Evolutionary conservation across 2,888 invertebrate species (phyloP).

Genomic region (Alentia gelatinosa): DNA sequence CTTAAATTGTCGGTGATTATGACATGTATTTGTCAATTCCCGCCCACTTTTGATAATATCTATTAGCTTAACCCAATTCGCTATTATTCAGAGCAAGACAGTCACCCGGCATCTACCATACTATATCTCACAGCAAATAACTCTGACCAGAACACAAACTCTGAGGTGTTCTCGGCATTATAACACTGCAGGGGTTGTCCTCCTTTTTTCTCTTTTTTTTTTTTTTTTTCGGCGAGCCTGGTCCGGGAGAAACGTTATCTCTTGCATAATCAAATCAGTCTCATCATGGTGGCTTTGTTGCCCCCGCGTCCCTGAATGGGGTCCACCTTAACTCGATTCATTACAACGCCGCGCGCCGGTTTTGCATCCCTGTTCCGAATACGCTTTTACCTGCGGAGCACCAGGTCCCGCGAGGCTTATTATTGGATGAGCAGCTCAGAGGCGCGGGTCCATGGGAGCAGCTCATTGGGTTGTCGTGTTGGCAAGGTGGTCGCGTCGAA

Average conservation of each 20-base stretch:
- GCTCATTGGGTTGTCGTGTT: too few relatives aligned
- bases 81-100: too few relatives aligned
- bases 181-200: background rate
- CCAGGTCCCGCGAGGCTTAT: background rate
- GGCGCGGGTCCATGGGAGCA: too few relatives aligned
- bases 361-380: background rate
- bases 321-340: conserved; percentile 19
- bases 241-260: background rate
- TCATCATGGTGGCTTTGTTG: background rate
- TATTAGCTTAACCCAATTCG: too few relatives aligned
- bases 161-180: background rate
- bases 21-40: too few relatives aligned
- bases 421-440: background rate
- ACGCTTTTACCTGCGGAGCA: background rate
- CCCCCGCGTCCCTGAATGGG: background rate
- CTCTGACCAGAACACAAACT: too few relatives aligned
- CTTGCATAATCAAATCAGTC: background rate
- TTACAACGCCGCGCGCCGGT: conserved; percentile 6
- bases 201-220: too few relatives aligned
- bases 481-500: too few relatives aligned
- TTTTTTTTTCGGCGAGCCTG: background rate
- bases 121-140: background rate
- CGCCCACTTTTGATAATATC: too few relatives aligned
- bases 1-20: too few relatives aligned
- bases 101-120: background rate